phyloP scores from a whole-genome alignment of 2,797 vertebrate genomes.

The Protosalanx chinensis region DNA sequence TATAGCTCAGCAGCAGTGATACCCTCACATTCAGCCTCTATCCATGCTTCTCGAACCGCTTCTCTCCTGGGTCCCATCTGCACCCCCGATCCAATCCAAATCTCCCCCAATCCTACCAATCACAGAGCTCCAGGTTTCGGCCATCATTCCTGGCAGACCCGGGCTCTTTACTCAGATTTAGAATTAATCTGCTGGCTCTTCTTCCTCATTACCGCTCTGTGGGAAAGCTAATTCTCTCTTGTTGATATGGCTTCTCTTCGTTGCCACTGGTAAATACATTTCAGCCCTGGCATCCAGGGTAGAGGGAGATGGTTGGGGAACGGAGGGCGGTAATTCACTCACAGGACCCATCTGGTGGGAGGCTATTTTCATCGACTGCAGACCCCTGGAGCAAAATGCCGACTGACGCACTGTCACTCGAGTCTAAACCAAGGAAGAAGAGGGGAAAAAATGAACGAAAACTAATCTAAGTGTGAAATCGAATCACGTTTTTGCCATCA shows the following conservation, averaged over 20 bases:
- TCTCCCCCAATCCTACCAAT: constrained; percentile 54
- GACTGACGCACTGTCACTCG: neutral
- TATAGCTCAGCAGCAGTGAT: constrained; percentile 39
- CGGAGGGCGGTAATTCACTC: constrained; percentile 44
- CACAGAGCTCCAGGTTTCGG: constrained; percentile 41
- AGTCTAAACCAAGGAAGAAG: constrained; percentile 33
- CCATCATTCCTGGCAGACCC: constrained; percentile 45
- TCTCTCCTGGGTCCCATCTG: constrained; percentile 58
- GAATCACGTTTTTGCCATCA: constrained; percentile 3
- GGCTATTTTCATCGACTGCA: constrained; percentile 41
- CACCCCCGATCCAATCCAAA: constrained; percentile 50
- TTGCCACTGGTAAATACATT: constrained; percentile 46
- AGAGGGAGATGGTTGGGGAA: constrained; percentile 16
- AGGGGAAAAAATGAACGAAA: constrained; percentile 28
- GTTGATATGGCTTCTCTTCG: constrained; percentile 32
- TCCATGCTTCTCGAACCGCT: constrained; percentile 32
- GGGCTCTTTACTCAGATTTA: constrained; percentile 50
- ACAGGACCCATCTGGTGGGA: constrained; percentile 25
- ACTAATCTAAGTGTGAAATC: constrained; percentile 25
- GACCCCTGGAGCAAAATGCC: constrained; percentile 22
- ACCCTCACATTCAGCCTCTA: constrained; percentile 27
- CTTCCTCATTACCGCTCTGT: constrained; percentile 37
- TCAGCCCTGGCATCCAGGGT: constrained; percentile 17
- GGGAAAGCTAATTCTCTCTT: constrained; percentile 48
- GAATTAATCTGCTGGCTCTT: constrained; percentile 33